phyloP scores from a whole-genome alignment of 1,140 invertebrate species.

The Orchesella cincta region DNA sequence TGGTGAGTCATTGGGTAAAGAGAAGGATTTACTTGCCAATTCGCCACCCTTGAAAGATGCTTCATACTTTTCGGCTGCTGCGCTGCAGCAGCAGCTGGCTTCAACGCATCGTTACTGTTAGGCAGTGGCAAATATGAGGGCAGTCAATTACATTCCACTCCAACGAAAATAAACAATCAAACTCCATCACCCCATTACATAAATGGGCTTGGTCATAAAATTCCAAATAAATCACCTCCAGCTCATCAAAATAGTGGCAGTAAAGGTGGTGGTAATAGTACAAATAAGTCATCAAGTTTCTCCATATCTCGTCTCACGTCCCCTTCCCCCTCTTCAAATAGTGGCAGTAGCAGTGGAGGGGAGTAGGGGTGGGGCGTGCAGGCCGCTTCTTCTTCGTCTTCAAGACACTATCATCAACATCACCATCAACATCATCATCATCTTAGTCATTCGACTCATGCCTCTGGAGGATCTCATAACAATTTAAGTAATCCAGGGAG shows the following conservation, averaged over 20 bases:
- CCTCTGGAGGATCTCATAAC: conserved; percentile 9
- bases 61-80: conserved; percentile 53
- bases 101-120: neutral
- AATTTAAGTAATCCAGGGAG: conserved; percentile 20
- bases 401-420: conserved; percentile 27
- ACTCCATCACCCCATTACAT: conserved; percentile 11
- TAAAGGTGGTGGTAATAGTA: neutral
- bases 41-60: conserved; percentile 24
- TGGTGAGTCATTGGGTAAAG: conserved; percentile 27
- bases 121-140: neutral
- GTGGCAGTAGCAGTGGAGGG: conserved; percentile 36
- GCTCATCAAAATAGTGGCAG: conserved; percentile 18
- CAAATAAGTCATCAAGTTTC: conserved; percentile 45
- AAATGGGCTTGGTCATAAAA: conserved; percentile 17
- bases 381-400: neutral
- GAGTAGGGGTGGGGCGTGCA: neutral
- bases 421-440: conserved; percentile 32
- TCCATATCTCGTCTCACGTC: conserved; percentile 50
- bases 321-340: conserved; percentile 47
- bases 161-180: conserved; percentile 9
- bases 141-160: neutral
- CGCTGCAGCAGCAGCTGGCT: conserved; percentile 50
- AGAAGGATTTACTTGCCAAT: conserved; percentile 14
- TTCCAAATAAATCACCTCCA: conserved; percentile 27
- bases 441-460: conserved; percentile 4